Base-by-base conservation (phyloP, 2,113 vertebrate genomes). In the Scomber scombrus region DNA sequence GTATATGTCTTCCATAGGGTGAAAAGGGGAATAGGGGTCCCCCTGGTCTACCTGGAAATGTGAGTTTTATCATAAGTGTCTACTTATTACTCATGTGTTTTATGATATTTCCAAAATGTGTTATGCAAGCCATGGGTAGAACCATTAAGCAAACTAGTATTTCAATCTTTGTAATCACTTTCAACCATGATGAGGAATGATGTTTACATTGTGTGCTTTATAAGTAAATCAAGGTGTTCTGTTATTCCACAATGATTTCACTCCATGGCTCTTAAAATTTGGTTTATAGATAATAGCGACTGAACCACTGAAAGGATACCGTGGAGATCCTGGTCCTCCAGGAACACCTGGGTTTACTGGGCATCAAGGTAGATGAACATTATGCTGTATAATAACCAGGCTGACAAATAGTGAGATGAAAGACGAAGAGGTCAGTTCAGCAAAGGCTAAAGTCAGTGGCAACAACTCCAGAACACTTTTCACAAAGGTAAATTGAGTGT, bases 11-110 rank as follows among this genome's bases (percentile, higher is more conserved):
- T 56, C 9, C 74, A 13, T 79, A 98, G 97, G 97, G 97, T 85
- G 93, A 94, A 89, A 98, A 97, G 89, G 97, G 97, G 87, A 94
- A 95, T 6, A 46, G 0, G 58, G 97, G 97, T 79, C 91, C 80
- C 6, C 57, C 89, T 71, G 97, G 97, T 71, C 95, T 94, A 77
- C 96, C 96, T 87, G 96, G 96, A 94, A 76, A 94, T 61, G 97
- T 97, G 92, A 96, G 95, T 83, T 78, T 71, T 12, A 34, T 54
- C 16, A 21, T 51, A 54, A 40, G 5, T 16, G 57, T 47, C 10
- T 34, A 1, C 12, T 71, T 31, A 11, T 12, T 54, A 54, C 3
- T 15, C 9, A 2, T 60, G 45, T 34, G 18, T 26, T 66, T 51
- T 51, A 23, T 10, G 45, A 10, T 40, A 40, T 40, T 40, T 40